Evolutionary conservation across 2,113 vertebrate genomes (phyloP).

Genomic region (Lepisosteus osseus): DNA sequence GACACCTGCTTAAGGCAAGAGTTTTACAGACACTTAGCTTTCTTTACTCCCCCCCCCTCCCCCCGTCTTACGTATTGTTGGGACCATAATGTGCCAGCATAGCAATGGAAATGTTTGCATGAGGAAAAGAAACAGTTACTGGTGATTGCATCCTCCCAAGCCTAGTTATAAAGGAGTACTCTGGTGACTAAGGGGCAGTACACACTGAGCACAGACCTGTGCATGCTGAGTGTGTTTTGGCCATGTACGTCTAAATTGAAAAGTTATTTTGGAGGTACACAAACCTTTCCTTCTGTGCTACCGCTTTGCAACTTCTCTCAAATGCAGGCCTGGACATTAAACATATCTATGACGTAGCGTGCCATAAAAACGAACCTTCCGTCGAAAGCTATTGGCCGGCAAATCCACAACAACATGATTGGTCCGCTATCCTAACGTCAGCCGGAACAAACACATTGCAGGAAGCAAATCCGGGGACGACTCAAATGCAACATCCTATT

Average conservation of each 20-base stretch:
- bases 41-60: too few species aligned
- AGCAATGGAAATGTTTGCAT: too few species aligned
- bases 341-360: constrained; percentile 12
- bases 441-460: constrained; percentile 10
- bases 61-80: too few species aligned
- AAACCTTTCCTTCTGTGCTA: constrained; percentile 13
- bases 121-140: too few species aligned
- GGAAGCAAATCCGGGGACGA: constrained; percentile 4
- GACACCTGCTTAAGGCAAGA: too few species aligned
- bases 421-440: constrained; percentile 11
- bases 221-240: not conserved
- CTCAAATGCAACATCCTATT: constrained; percentile 10
- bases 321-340: constrained; percentile 13
- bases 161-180: too few species aligned
- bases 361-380: constrained; percentile 9
- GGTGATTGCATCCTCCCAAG: too few species aligned
- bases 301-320: constrained; percentile 14
- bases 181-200: not conserved
- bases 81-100: too few species aligned
- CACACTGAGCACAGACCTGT: not conserved
- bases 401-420: constrained; percentile 14
- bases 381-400: constrained; percentile 12
- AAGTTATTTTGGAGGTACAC: not conserved
- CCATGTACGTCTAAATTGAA: not conserved
- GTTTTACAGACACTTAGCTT: too few species aligned